Conservation (phyloP, 2,113 vertebrate genomes). For the Syngnathoides biaculeatus region DNA sequence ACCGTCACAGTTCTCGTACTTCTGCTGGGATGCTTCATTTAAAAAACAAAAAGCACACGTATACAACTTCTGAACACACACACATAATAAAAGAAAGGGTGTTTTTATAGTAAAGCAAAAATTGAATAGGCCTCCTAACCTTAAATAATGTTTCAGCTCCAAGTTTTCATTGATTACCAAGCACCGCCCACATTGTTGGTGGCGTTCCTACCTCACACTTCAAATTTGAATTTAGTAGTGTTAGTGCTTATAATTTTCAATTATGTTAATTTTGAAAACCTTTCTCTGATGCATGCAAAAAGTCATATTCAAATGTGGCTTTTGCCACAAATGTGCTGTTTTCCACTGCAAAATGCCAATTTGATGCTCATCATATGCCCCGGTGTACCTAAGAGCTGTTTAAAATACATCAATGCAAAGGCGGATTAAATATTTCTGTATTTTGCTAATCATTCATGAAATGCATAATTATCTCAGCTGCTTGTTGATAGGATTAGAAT, state of each 20-base stretch:
- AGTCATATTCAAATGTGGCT: constrained; percentile 48
- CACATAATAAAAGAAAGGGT: background rate
- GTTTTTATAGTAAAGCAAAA: constrained; percentile 3
- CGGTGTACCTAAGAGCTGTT: constrained; percentile 60
- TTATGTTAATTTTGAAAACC: constrained; percentile 30
- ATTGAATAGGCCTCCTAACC: background rate
- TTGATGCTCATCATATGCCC: constrained; percentile 68
- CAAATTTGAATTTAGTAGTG: too few species aligned
- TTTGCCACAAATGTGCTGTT: constrained; percentile 64
- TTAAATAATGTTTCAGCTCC: constrained; percentile 1
- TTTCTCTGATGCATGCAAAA: constrained; percentile 46
- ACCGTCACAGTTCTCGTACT: background rate
- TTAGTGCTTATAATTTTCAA: constrained; percentile 55
- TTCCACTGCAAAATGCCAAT: constrained; percentile 69
- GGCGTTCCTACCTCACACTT: too few species aligned
- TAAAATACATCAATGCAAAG: constrained; percentile 69
- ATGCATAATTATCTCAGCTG: constrained; percentile 75
- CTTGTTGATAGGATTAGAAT: constrained; percentile 72
- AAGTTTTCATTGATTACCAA: background rate
- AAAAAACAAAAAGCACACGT: too few species aligned
- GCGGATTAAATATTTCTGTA: constrained; percentile 75
- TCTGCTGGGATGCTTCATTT: background rate
- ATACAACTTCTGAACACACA: too few species aligned
- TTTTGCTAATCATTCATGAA: constrained; percentile 77
- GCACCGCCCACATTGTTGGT: too few species aligned